These are phyloP conservation scores for Polydesmus complanatus DNA, from an alignment of 2,888 invertebrate genomes.

Conservation along the genomic window DNA sequence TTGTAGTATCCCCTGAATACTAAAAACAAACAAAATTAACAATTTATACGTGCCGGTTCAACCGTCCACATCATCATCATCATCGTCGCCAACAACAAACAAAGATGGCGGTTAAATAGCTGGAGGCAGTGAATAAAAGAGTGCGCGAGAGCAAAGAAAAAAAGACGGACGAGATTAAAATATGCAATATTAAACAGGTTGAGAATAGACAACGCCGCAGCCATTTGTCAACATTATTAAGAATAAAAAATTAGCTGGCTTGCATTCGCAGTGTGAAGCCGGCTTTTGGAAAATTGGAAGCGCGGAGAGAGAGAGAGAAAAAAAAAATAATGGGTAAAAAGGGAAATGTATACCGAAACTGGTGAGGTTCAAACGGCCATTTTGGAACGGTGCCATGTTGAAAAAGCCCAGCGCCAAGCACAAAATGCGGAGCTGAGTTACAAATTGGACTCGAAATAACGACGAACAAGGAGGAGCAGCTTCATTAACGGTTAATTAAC, in stretches of 20 bases:
- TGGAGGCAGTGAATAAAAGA: neutral
- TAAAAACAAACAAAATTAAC: neutral
- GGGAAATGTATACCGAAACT: too few relatives aligned
- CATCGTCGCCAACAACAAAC: neutral
- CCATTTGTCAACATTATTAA: neutral
- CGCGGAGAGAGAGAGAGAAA: neutral
- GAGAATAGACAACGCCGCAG: neutral
- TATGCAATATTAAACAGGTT: neutral
- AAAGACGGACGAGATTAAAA: neutral
- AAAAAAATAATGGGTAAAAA: too few relatives aligned
- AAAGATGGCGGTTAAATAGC: neutral
- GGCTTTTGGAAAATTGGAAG: neutral
- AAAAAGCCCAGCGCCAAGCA: neutral
- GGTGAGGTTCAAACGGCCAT: too few relatives aligned
- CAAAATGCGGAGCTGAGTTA: neutral
- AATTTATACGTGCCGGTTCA: neutral
- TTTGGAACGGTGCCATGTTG: neutral
- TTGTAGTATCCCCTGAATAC: too few relatives aligned
- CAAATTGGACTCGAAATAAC: neutral
- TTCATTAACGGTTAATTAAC: neutral
- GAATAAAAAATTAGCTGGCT: neutral
- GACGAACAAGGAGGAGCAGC: neutral
- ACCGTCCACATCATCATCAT: neutral
- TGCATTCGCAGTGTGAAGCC: neutral
- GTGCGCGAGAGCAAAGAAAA: too few relatives aligned